Evolutionary conservation across 92 coral and sea anemone genomes (phyloP).

Genomic region (Porites evermanni): DNA sequence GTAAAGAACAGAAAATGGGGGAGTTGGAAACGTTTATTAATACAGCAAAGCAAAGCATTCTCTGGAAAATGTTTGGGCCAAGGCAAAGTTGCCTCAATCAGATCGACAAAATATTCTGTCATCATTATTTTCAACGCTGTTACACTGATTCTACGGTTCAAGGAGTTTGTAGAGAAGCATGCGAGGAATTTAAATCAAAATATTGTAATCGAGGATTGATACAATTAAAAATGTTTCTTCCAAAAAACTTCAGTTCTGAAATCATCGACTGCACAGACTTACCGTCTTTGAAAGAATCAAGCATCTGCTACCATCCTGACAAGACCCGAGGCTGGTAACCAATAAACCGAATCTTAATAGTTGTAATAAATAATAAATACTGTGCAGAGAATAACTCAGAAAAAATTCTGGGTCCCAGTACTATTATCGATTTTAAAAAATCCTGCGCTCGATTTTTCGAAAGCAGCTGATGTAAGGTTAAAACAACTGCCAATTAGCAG

Average conservation of each 20-base stretch:
- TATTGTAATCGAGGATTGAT: conserved; percentile 13
- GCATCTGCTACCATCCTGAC: conserved; percentile 21
- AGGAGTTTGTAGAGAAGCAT: conserved; percentile 21
- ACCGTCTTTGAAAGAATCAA: conserved; percentile 21
- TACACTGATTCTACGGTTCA: not conserved
- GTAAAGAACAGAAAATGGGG: not conserved
- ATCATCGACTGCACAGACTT: conserved; percentile 18
- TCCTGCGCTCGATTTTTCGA: no score
- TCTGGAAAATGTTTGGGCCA: not conserved
- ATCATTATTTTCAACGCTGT: conserved; percentile 21
- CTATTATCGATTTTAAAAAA: no score
- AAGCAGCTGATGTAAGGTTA: no score
- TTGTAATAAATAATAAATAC: no score
- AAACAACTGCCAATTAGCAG: no score
- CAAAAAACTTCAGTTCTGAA: not conserved
- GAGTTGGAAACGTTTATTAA: no score
- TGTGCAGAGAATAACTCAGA: no score
- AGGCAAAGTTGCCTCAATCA: conserved; percentile 22
- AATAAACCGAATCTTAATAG: no score
- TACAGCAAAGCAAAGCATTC: not conserved
- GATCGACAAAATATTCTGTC: conserved; percentile 30
- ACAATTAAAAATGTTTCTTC: not conserved
- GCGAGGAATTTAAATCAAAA: not conserved
- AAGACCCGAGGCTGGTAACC: conserved; percentile 18
- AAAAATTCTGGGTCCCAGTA: no score